These are phyloP conservation scores for Euplexia lucipara DNA, from an alignment of 2,888 invertebrate genomes.

Conservation along the genomic window DNA sequence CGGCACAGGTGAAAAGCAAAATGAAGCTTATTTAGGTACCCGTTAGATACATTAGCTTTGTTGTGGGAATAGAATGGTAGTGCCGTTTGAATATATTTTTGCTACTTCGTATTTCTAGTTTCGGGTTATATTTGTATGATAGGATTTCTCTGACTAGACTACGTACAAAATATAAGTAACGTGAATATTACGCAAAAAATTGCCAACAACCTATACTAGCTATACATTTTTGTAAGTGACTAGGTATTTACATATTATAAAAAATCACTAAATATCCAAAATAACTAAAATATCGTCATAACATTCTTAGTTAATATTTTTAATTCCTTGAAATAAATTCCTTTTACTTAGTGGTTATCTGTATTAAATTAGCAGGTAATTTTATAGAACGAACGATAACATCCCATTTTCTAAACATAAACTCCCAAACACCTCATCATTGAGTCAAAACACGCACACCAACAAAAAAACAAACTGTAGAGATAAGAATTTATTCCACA, in stretches of 20 bases:
- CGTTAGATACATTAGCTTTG: conserved; percentile 64
- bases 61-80: conserved; percentile 45
- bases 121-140: conserved; percentile 6
- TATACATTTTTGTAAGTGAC: too few relatives aligned
- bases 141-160: background rate
- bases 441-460: conserved; percentile 17
- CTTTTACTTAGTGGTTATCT: too few relatives aligned
- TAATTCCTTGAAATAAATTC: too few relatives aligned
- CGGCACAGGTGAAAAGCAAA: conserved; percentile 68
- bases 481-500: conserved; percentile 57
- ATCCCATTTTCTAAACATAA: background rate
- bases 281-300: too few relatives aligned
- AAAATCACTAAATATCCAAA: too few relatives aligned
- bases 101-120: conserved; percentile 21
- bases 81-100: conserved; percentile 39
- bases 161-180: background rate
- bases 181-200: conserved; percentile 1
- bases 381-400: background rate
- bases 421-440: background rate
- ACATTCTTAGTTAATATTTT: too few relatives aligned
- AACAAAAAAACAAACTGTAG: conserved; percentile 41
- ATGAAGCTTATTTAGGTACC: conserved; percentile 66
- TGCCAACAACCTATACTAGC: background rate
- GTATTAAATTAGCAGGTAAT: background rate
- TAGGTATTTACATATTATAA: too few relatives aligned